phyloP scores from a whole-genome alignment of 2,888 invertebrate species.

The Adelphocoris suturalis region DNA sequence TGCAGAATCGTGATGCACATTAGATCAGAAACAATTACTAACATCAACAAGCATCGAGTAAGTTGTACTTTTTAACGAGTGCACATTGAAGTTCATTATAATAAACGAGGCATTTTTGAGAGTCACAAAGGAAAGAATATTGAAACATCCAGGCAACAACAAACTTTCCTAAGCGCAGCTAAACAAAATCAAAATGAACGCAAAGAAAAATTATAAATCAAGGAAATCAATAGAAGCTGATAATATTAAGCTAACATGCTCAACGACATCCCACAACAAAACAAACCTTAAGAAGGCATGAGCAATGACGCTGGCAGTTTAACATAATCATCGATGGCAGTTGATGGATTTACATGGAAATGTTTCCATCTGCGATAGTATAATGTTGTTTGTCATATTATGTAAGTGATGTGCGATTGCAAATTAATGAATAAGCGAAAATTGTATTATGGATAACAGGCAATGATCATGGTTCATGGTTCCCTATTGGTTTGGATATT shows the following conservation, averaged over 20 bases:
- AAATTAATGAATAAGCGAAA: slow-evolving; percentile 47
- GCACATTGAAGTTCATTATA: background rate
- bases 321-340: slow-evolving; percentile 64
- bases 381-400: slow-evolving; percentile 55
- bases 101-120: background rate
- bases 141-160: background rate
- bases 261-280: slow-evolving; percentile 55
- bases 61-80: background rate
- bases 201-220: background rate
- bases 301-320: slow-evolving; percentile 66
- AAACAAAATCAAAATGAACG: background rate
- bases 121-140: slow-evolving; percentile 15
- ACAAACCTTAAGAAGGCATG: slow-evolving; percentile 71
- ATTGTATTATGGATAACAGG: slow-evolving; percentile 1
- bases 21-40: background rate
- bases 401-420: slow-evolving; percentile 55
- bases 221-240: background rate
- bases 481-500: no score
- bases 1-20: no score
- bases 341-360: slow-evolving; percentile 55
- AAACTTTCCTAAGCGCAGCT: slow-evolving; percentile 4
- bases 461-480: slow-evolving; percentile 16
- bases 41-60: slow-evolving; percentile 20
- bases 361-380: slow-evolving; percentile 51
- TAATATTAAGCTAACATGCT: slow-evolving; percentile 57